Evolutionary conservation across 2,113 vertebrate genomes (phyloP), one percentile per base, ranked within the genome.

Genomic region (Rhabdornis inornatus): DNA sequence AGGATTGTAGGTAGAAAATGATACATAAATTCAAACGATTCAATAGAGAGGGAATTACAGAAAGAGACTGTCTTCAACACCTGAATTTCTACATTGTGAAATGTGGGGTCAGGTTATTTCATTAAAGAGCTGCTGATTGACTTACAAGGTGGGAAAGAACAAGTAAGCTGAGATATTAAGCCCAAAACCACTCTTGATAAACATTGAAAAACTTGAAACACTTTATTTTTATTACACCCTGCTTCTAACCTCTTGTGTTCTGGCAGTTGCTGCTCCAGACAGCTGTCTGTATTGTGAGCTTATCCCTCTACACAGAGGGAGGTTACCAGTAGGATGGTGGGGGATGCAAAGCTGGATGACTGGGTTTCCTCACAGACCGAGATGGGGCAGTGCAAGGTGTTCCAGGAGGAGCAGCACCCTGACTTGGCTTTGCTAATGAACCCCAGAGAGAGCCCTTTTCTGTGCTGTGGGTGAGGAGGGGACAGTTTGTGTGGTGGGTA

Each of bases 401-500:
- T 55, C 19, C 47, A 74, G 44, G 50, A 69, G 35, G 53, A 65
- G 40, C 68, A 91, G 40, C 22, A 27, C 19, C 28, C 31, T 61
- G 45, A 12, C 37, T 59, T 59, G 39, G n/a, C 39, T 55, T 66
- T 4, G 6, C 22, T 45, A 15, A 37, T 30, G 64, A 35, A 8
- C 4, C 25, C 30, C 23, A 60, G 33, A 52, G 25, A 42, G 31
- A 76, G 5, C 27, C 15, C 42, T 61, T 78, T 40, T 39, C 39
- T 75, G n/a, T 50, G 53, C 5, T 33, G 21, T n/a, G 40, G 33
- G 28, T 39, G 49, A 74, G 71, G 53, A 53, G 53, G 35, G 44
- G 33, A 0, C 39, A 60, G 27, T 18, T 5, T 15, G 5, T 27
- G n/a, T 35, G 52, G 15, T 42, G n/a, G 31, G 5, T 3, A 6